Evolutionary conservation across 2,113 vertebrate species (phyloP).

Genomic region (Capreolus pygargus): DNA sequence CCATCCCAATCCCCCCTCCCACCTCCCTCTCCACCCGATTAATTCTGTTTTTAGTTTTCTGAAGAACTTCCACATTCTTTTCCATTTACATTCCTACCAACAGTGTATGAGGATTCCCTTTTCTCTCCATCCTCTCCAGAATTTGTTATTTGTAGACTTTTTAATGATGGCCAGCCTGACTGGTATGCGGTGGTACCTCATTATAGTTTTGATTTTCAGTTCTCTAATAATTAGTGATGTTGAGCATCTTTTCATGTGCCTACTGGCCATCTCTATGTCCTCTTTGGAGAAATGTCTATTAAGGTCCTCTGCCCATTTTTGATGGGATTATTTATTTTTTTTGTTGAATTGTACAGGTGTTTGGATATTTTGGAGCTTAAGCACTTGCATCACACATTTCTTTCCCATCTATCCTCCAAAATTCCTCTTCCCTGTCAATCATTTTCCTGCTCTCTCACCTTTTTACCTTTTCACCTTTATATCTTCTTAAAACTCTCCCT

Average conservation of each 20-base stretch:
- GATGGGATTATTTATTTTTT: not conserved
- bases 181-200: not conserved
- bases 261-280: not conserved
- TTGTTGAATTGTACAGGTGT: not conserved
- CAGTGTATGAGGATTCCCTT: not conserved
- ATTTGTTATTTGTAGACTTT: not conserved
- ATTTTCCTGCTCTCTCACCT: not conserved
- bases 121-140: not conserved
- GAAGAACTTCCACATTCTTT: not conserved
- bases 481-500: not conserved
- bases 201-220: not conserved
- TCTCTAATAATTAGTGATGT: not conserved
- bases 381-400: not conserved
- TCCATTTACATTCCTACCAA: not conserved
- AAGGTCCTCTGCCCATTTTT: not conserved
- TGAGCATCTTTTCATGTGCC: not conserved
- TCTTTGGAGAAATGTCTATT: not conserved
- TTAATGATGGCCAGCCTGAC: not conserved
- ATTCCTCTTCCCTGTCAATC: not conserved
- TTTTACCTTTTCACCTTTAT: not conserved
- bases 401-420: not conserved
- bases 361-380: not conserved
- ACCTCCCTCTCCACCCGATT: not conserved
- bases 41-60: not conserved
- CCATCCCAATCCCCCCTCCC: too few species aligned